Percentiles rank a stretch among this genome's conserved stretches.
Conservation (phyloP, 2,113 vertebrate species). For the Pangasianodon hypophthalmus region DNA sequence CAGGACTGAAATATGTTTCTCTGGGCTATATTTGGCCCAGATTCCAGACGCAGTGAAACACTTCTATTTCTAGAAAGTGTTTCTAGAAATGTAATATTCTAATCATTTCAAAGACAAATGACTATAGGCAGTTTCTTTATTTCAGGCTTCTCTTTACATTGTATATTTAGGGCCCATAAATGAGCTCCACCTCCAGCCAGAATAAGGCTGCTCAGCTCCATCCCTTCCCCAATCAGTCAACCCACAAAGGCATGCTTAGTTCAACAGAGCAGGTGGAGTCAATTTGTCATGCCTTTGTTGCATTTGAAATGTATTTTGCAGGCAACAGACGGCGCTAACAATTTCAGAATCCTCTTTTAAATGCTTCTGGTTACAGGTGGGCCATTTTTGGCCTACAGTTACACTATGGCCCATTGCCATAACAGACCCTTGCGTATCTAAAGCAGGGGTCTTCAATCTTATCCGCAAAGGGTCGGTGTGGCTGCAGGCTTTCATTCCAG, state of each 20-base stretch:
- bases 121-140: not conserved
- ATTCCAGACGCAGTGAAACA: not conserved
- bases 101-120: not conserved
- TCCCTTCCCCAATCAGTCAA: not conserved
- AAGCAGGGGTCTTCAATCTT: not conserved
- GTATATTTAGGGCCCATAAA: not conserved
- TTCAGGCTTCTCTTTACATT: not conserved
- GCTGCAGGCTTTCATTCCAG: not conserved
- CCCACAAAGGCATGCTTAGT: not conserved
- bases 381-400: not conserved
- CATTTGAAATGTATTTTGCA: not conserved
- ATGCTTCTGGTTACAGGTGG: not conserved
- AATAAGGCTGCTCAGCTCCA: not conserved
- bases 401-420: not conserved
- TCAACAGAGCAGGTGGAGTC: not conserved
- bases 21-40: not conserved
- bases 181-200: not conserved
- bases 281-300: not conserved
- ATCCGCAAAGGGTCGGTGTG: not conserved
- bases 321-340: not conserved
- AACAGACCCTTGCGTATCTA: not conserved
- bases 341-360: not conserved
- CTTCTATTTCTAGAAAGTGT: not conserved
- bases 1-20: not conserved
- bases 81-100: not conserved